A percentile compares a stretch with the other conserved stretches of the same genome.
These are phyloP conservation scores for Syrmaticus mikado DNA, from an alignment of 2,113 vertebrate genomes.

Conservation along the genomic window DNA sequence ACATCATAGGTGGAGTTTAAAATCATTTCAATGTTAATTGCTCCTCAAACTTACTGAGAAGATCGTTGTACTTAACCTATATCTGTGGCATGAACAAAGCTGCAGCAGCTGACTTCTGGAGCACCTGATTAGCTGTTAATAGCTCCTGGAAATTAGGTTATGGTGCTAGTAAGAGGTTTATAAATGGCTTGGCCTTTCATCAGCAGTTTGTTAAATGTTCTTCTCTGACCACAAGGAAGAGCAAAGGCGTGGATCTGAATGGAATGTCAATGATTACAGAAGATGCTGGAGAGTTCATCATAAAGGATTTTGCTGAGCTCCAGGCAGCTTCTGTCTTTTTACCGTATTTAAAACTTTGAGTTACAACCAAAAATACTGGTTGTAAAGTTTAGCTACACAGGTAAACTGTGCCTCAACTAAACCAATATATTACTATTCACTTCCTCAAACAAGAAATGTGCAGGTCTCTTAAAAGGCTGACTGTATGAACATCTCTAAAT, in stretches of 20 bases:
- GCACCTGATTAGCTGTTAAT: not conserved
- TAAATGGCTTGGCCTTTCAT: not conserved
- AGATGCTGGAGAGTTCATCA: not conserved
- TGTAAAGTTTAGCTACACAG: not conserved
- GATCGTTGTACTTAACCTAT: not conserved
- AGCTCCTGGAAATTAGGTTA: constrained; percentile 39
- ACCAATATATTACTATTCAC: not conserved
- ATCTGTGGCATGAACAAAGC: not conserved
- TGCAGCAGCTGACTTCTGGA: not conserved
- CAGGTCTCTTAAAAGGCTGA: not conserved
- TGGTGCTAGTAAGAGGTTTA: not conserved
- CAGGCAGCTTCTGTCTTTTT: not conserved
- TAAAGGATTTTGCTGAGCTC: not conserved
- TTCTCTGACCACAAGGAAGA: not conserved
- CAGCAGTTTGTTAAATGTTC: not conserved
- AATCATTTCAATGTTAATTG: not conserved
- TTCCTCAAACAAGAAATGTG: not conserved
- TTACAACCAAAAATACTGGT: not conserved
- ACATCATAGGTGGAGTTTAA: not conserved
- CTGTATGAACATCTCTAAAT: not conserved
- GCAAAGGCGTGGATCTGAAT: not conserved
- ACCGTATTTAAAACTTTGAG: not conserved
- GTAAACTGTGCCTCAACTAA: not conserved
- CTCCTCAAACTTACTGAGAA: not conserved
- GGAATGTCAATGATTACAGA: not conserved